These are phyloP conservation scores for Hydractinia symbiolongicarpus DNA, from an alignment of 30 jellyfish, hydroid and myxozoan species.

Conservation along the genomic window DNA sequence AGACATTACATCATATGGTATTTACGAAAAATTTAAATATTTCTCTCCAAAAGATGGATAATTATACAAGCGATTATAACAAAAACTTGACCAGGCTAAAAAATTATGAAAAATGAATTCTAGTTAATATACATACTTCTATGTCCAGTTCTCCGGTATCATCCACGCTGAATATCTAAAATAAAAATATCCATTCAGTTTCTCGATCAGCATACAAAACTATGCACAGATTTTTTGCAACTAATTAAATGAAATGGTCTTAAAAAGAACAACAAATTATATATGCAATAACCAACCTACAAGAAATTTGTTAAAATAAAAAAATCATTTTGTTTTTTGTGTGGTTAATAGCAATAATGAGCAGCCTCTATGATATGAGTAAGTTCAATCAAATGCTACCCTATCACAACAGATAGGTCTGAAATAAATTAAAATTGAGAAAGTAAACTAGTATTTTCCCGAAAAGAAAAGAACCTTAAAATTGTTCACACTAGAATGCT, in stretches of 20 bases:
- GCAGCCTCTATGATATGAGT: too few species aligned
- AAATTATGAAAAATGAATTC: background rate
- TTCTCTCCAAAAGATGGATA: too few species aligned
- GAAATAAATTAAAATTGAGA: too few species aligned
- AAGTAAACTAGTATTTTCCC: too few species aligned
- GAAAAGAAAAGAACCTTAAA: too few species aligned
- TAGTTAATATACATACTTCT: background rate
- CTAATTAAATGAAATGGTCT: background rate
- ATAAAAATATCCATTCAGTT: background rate
- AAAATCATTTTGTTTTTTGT: background rate
- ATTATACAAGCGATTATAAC: too few species aligned
- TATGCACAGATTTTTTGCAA: background rate
- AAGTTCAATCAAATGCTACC: background rate
- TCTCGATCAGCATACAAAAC: too few species aligned
- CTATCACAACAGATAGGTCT: too few species aligned
- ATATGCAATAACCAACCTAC: too few species aligned
- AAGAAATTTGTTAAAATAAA: background rate
- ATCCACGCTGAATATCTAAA: constrained; percentile 9
- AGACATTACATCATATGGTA: too few species aligned
- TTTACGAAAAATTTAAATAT: too few species aligned
- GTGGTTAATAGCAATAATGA: background rate
- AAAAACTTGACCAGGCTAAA: background rate
- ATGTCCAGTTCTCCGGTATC: background rate
- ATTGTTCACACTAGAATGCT: too few species aligned
- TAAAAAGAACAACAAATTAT: background rate